phyloP scores from a whole-genome alignment of 2,797 vertebrate genomes.

The Enteromius argenteus region DNA sequence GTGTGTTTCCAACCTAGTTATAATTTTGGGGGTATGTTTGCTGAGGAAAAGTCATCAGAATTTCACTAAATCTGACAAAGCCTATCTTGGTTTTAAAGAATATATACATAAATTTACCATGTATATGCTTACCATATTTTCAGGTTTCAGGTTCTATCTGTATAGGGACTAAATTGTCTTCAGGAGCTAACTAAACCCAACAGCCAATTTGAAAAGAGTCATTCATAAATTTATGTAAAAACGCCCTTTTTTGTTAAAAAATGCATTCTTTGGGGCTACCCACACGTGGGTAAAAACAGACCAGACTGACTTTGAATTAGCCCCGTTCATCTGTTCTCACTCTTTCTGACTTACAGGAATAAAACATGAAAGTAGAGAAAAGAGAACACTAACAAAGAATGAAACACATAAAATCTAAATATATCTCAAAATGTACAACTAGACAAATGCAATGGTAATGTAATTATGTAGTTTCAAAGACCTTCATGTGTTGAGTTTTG shows the following conservation, averaged over 20 bases:
- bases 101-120: too few relatives aligned
- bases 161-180: neutral
- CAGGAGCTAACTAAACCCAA: neutral
- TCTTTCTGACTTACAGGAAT: slow-evolving; percentile 48
- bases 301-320: slow-evolving; percentile 42
- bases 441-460: slow-evolving; percentile 1
- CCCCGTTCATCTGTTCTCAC: slow-evolving; percentile 51
- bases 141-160: neutral
- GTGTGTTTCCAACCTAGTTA: slow-evolving; percentile 5
- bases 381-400: slow-evolving; percentile 34
- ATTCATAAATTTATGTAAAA: neutral
- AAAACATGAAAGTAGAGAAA: slow-evolving; percentile 24
- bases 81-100: neutral
- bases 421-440: slow-evolving; percentile 6
- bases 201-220: neutral
- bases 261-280: neutral
- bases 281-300: slow-evolving; percentile 32
- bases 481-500: neutral
- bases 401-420: slow-evolving; percentile 54
- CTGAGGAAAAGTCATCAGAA: neutral
- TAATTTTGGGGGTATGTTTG: slow-evolving; percentile 3
- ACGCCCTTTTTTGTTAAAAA: neutral
- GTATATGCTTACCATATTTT: neutral
- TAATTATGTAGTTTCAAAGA: slow-evolving; percentile 38
- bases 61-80: neutral